These are phyloP conservation scores for Heteromurus nitidus DNA, from an alignment of 2,888 invertebrate species.

Conservation along the genomic window DNA sequence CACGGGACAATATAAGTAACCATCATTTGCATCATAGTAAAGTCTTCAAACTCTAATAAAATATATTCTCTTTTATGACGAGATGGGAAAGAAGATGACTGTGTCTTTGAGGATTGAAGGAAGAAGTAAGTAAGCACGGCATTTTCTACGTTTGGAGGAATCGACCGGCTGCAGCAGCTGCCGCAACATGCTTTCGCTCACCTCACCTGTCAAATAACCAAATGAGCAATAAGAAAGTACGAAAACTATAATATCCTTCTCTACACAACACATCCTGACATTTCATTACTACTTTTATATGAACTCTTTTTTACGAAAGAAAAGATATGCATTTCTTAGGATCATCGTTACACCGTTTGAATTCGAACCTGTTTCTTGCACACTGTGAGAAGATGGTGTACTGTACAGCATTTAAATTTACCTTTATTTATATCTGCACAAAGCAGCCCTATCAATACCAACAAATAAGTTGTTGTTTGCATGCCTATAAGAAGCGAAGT, in stretches of 20 bases:
- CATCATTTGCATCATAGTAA: neutral
- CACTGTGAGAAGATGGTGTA: slow-evolving; percentile 3
- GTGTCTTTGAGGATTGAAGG: neutral
- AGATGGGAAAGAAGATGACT: neutral
- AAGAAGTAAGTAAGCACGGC: slow-evolving; percentile 10
- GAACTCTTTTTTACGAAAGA: neutral
- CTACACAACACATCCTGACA: neutral
- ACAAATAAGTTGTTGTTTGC: neutral
- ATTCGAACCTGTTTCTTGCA: slow-evolving; percentile 11
- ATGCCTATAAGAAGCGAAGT: neutral
- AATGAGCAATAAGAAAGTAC: slow-evolving; percentile 12
- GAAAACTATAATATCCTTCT: neutral
- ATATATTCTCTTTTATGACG: neutral
- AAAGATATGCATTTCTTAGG: neutral
- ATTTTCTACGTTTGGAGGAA: neutral
- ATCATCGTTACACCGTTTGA: neutral
- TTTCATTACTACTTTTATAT: slow-evolving; percentile 5
- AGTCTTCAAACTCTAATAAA: neutral
- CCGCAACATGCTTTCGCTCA: neutral
- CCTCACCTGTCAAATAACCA: slow-evolving; percentile 20
- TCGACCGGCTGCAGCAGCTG: slow-evolving; percentile 9
- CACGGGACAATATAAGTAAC: slow-evolving; percentile 9
- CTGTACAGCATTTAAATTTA: neutral
- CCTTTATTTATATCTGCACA: neutral
- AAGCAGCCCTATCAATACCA: slow-evolving; percentile 22